Evolutionary conservation across 1,140 invertebrate species (phyloP), one percentile per base, ranked within the genome.

Genomic region (Drosophila funebris): DNA sequence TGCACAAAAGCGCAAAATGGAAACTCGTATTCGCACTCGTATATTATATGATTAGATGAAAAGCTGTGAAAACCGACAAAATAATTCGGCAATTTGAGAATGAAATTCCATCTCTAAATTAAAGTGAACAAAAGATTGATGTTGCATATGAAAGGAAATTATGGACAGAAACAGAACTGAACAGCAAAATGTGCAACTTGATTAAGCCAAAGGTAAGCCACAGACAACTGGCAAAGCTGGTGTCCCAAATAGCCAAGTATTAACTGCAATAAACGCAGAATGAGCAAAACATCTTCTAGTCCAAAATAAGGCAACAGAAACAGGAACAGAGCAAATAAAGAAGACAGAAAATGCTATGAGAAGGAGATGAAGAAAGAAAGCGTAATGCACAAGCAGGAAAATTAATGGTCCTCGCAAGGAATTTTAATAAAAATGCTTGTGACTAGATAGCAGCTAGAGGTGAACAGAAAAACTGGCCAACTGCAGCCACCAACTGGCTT

Each of bases 341-440:
- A 68, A 24, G 18, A 16, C 29, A 46, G 54, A 69, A 52, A 68
- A 69, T 56, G 29, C 46, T 36, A 7, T 27, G 27, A 39, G 11
- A 6, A 50, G 43, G 56, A 75, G 61, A 13, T 24, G 33, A 22
- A n/a, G 22, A 27, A 16, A 41, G 46, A n/a, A 27, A 53, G 29
- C 14, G 3, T 8, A 44, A 20, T 62, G 52, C 75, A 64, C 5
- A 24, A 75, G 70, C 82, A 80, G 82, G 84, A 88, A 88, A 88
- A 88, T 88, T 88, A 88, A 88, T 88, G 83, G 83, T 88, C 39
- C 76, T 71, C 56, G 66, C 72, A 83, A 83, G 84, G 83, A 88
- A 88, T 88, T 88, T 88, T 88, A 88, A 88, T 88, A 88, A 88
- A 88, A 88, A 88, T 88, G 68, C 83, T 88, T 88, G 78, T 67